Conservation (phyloP, 30 jellyfish, hydroid and myxozoan species). For the Hydra vulgaris region DNA sequence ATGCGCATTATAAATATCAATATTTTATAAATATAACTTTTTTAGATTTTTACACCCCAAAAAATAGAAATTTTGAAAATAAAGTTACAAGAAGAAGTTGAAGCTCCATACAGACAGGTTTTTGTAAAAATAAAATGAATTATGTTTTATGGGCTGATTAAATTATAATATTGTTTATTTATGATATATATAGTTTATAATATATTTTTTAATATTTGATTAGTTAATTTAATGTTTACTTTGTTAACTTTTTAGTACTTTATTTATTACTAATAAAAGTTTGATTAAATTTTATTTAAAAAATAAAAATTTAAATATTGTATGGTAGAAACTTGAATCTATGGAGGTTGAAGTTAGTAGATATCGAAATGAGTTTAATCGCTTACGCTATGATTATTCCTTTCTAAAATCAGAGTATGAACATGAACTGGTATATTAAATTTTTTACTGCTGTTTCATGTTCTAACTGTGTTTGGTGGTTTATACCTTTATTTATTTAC, state of each 20-base stretch:
- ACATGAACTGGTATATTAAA: slow-evolving; percentile 69
- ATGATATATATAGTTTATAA: no score
- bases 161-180: neutral
- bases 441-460: no score
- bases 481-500: no score
- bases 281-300: neutral
- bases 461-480: no score
- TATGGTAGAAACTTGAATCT: slow-evolving; percentile 68
- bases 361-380: slow-evolving; percentile 82
- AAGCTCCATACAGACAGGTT: slow-evolving; percentile 73
- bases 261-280: neutral
- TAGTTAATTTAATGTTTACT: no score
- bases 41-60: slow-evolving; percentile 84
- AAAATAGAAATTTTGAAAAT: slow-evolving; percentile 70
- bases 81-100: slow-evolving; percentile 80
- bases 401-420: slow-evolving; percentile 91
- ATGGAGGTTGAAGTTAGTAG: slow-evolving; percentile 76
- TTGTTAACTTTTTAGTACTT: no score
- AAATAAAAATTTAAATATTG: neutral
- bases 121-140: no score
- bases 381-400: slow-evolving; percentile 89
- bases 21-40: neutral
- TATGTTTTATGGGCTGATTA: neutral
- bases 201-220: no score
- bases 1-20: no score